Evolutionary conservation across 2,888 invertebrate genomes (phyloP).

Genomic region (Alloplasta piceator): DNA sequence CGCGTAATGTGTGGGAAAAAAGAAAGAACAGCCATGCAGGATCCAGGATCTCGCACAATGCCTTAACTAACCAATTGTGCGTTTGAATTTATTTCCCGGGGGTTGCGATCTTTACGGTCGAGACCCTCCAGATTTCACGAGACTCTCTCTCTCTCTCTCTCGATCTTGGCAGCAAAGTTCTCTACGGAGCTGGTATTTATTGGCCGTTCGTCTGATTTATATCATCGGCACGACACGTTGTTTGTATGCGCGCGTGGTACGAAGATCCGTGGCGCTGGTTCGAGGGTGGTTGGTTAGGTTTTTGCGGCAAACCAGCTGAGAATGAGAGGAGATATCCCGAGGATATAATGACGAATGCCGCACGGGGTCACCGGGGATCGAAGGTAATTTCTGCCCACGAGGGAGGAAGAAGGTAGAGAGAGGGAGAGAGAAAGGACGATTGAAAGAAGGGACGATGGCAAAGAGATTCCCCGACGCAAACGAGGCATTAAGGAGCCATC

Average conservation of each 20-base stretch:
- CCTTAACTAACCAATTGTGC: slow-evolving; percentile 76
- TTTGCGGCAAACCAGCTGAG: neutral
- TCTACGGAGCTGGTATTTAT: slow-evolving; percentile 72
- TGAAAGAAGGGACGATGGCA: slow-evolving; percentile 58
- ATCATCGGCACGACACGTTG: slow-evolving; percentile 68
- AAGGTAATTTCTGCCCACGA: slow-evolving; percentile 18
- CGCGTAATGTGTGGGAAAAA: slow-evolving; percentile 23
- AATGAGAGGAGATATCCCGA: slow-evolving; percentile 63
- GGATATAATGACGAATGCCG: slow-evolving; percentile 73
- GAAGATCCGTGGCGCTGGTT: slow-evolving; percentile 19
- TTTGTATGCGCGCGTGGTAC: slow-evolving; percentile 2
- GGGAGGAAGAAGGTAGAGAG: slow-evolving; percentile 48
- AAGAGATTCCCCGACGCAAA: slow-evolving; percentile 62
- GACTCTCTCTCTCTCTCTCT: neutral
- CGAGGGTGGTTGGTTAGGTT: slow-evolving; percentile 47
- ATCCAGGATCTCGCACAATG: slow-evolving; percentile 53
- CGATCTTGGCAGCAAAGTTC: slow-evolving; percentile 66
- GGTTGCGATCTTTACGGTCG: slow-evolving; percentile 65
- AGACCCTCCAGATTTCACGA: slow-evolving; percentile 45
- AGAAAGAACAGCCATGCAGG: slow-evolving; percentile 23
- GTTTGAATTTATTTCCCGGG: slow-evolving; percentile 73
- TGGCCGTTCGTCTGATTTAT: slow-evolving; percentile 76
- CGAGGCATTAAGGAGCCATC: slow-evolving; percentile 63
- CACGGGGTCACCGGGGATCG: slow-evolving; percentile 16
- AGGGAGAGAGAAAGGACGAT: slow-evolving; percentile 60